Evolutionary conservation across 30 jellyfish, hydroid and myxozoan genomes (phyloP), one percentile per base, ranked within the genome.

Genomic region (Sanderia malayensis): DNA sequence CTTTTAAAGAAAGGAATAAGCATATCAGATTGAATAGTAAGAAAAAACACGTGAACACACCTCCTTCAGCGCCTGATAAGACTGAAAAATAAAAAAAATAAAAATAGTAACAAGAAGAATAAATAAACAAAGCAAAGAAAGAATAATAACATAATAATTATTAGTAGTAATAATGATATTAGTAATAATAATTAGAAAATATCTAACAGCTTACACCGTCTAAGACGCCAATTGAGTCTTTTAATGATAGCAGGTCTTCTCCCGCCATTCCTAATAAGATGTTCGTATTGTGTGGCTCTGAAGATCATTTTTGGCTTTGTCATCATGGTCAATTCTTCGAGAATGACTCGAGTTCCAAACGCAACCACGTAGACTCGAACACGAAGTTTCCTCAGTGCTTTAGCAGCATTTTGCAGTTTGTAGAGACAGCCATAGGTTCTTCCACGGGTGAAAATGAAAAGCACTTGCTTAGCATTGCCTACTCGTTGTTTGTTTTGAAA

Each of bases 221-320:
- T 68, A 2, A 82, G 67, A 7, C 84, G 73, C 13, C 58, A 61
- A 2, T 74, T 76, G 30, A 82, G 18, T 23, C 94, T 70, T 24
- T 41, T 57, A 75, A 82, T 46, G 2, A 82, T 71, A 10, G 74
- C 81, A 0, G 94, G 86, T 15, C 29, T 46, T 45, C 67, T 76
- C 4, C 46, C 47, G 28, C 20, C 46, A 0, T 82, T 82, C 21
- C 18, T 45, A 61, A 82, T 49, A 20, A 82, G 60, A 73, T 82
- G 94, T 22, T 66, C 82, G 31, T 82, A 71, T 1, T 71, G 44
- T n/a, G 94, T 82, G 1, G 94, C 94, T 27, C 86, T 82, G 82
- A 82, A 82, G 26, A 73, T 64, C 81, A 75, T 70, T 8, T 47
- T 34, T 24, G 94, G 94, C 59, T 53, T 55, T 4, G 94, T 82